These are phyloP conservation scores for Myotis findleyi DNA, from an alignment of 2,797 vertebrate genomes.

Conservation along the genomic window DNA sequence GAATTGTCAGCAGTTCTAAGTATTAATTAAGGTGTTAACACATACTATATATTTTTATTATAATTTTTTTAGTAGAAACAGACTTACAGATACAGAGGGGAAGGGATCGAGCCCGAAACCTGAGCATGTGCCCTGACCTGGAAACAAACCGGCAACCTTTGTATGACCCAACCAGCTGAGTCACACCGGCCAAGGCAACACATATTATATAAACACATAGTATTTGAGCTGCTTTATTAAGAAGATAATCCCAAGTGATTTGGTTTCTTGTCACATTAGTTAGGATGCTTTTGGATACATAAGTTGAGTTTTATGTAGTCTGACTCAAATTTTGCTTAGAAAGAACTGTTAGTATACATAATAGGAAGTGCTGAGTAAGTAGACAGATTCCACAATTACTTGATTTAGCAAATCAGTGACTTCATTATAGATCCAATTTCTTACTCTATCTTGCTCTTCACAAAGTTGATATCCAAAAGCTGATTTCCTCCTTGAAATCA, in stretches of 20 bases:
- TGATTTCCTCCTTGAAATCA: neutral
- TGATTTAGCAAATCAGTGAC: neutral
- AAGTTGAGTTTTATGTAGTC: constrained; percentile 17
- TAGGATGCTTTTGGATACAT: constrained; percentile 39
- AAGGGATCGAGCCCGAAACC: no score
- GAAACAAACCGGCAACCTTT: no score
- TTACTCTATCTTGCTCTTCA: neutral
- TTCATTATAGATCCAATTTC: neutral
- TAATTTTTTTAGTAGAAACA: no score
- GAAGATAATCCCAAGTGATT: constrained; percentile 24
- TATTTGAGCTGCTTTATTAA: constrained; percentile 44
- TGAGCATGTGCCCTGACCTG: no score
- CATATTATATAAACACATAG: neutral
- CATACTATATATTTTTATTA: neutral
- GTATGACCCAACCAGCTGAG: no score
- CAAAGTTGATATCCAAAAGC: neutral
- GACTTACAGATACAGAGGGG: no score
- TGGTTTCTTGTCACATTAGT: neutral
- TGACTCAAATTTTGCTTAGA: neutral
- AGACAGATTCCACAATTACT: neutral
- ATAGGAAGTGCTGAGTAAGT: neutral
- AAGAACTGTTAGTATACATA: neutral
- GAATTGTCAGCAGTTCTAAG: constrained; percentile 31
- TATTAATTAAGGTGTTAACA: constrained; percentile 39
- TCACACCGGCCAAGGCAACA: neutral